phyloP scores from a whole-genome alignment of 2,888 invertebrate species.

The Sinelater perroti region DNA sequence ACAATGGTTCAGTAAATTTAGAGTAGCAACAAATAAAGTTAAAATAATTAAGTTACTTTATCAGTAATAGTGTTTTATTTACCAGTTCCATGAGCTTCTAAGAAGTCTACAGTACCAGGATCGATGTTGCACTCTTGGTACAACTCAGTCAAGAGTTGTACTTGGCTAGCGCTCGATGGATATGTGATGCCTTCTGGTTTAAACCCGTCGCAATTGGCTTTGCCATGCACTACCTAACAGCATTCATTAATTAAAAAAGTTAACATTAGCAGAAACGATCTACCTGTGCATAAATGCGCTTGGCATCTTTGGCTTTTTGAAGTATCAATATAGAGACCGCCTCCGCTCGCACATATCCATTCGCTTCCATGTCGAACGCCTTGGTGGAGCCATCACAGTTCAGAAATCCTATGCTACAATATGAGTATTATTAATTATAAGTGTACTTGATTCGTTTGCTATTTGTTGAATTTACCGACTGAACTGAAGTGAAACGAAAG shows the following conservation, averaged over 20 bases:
- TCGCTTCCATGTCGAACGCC: slow-evolving; percentile 85
- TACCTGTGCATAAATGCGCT: slow-evolving; percentile 32
- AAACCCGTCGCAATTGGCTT: slow-evolving; percentile 57
- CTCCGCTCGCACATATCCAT: slow-evolving; percentile 87
- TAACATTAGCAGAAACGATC: too few relatives aligned
- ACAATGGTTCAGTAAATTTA: too few relatives aligned
- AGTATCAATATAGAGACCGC: slow-evolving; percentile 75
- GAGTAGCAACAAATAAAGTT: neutral
- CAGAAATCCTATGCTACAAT: slow-evolving; percentile 73
- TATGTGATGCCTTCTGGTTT: slow-evolving; percentile 57
- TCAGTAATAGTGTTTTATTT: too few relatives aligned
- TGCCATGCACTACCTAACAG: slow-evolving; percentile 49
- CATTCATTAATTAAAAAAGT: too few relatives aligned
- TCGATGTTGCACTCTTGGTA: slow-evolving; percentile 76
- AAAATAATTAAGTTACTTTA: too few relatives aligned
- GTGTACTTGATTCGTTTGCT: too few relatives aligned
- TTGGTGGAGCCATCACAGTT: slow-evolving; percentile 88
- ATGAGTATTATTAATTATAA: too few relatives aligned
- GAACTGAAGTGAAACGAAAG: slow-evolving; percentile 89
- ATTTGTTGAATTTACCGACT: slow-evolving; percentile 70
- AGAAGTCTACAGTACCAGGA: slow-evolving; percentile 75
- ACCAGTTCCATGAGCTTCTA: slow-evolving; percentile 90
- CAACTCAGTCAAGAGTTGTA: slow-evolving; percentile 69
- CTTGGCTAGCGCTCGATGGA: slow-evolving; percentile 65
- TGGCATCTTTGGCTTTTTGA: too few relatives aligned